Conservation (phyloP, 1,140 invertebrate genomes). For the Bathynomus jamesi region DNA sequence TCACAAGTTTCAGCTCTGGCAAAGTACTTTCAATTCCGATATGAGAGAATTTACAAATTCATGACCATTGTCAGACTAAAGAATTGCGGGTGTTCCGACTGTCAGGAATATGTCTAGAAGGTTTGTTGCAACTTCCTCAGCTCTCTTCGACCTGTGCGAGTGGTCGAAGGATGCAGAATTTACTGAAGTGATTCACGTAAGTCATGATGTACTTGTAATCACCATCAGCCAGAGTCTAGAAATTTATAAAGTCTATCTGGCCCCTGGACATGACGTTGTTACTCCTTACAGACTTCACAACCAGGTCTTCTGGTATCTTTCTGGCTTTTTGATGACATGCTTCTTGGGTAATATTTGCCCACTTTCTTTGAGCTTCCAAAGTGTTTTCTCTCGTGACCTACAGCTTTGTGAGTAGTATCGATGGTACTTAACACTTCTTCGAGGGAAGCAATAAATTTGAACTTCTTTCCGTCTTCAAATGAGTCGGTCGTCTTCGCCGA, state of each 20-base stretch:
- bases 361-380: no score
- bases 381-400: no score
- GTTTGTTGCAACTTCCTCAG: no score
- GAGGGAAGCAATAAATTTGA: no score
- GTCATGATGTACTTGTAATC: neutral
- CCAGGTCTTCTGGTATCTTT: no score
- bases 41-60: conserved; percentile 1
- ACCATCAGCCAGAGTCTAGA: neutral
- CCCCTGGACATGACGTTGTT: neutral
- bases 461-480: no score
- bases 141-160: neutral
- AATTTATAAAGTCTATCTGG: neutral
- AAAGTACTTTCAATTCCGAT: neutral
- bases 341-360: no score
- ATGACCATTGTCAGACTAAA: conserved; percentile 7
- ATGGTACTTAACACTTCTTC: no score
- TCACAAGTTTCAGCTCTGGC: conserved; percentile 6
- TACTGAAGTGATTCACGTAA: neutral
- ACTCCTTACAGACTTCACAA: neutral
- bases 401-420: no score
- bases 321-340: no score
- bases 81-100: conserved; percentile 9
- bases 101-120: conserved; percentile 1
- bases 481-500: no score
- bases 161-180: neutral